Base-by-base conservation (phyloP, 2,888 invertebrate species). In the Brassicogethes aeneus region DNA sequence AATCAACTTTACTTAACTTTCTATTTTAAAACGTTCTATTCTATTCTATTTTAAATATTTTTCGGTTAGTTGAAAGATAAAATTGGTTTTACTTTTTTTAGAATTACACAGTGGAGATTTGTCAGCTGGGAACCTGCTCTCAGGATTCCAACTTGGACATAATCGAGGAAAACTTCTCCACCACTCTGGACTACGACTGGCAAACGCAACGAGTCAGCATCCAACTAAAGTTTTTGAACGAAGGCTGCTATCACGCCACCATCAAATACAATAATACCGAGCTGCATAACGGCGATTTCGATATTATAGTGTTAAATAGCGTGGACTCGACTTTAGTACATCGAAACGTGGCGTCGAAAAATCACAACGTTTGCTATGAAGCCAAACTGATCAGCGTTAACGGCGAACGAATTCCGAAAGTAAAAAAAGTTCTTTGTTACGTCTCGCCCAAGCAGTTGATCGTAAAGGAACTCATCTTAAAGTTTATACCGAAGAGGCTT, bases 391-490 rank as follows among this genome's bases (percentile, higher is more conserved):
- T 87, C 33, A 75, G 79, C 37, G 67, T 77, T 41, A 71, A 70
- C 42, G 70, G 71, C 2, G 80, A 81, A 47, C 69, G 71, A 47
- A 70, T 77, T 43, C 68, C 79, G 32, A 89, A 89, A 64, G 82
- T 88, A 34, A 85, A 91, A 59, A 88, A 88, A 67, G 90, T 94
- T 44, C 79, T 86, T 51, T 88, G 90, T 68, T 91, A 87, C 66
- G 83, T 94, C 58, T 91, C 89, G 41, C 88, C 92, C 37, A 90
- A 92, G 69, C 93, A 88, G 72, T 75, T 95, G 53, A 90, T 88
- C 42, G 78, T 95, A 59, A 93, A 93, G 71, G 94, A 95, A 71
- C 88, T 89, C 74, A 79, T 93, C 54, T 74, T 94, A 55, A 91
- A 89, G 71, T 86, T 95, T 65, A 90, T 94, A 60, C 93, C 92